Conservation (phyloP, 1,140 invertebrate species). For the Cecropterus lyciades region DNA sequence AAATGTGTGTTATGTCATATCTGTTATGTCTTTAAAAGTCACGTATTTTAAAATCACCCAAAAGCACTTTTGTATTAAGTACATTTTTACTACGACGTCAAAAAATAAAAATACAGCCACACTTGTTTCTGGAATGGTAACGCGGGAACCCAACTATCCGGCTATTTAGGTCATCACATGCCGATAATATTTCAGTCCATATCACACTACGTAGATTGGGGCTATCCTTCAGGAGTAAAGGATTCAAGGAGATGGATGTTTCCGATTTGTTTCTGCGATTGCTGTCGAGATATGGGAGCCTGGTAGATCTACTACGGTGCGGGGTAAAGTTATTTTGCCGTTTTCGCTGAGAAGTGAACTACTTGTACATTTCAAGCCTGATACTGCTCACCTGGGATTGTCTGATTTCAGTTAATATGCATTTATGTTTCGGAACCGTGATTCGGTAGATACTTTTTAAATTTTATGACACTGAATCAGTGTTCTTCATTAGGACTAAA, state of each 20-base stretch:
- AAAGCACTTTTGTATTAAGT: no score
- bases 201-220: slow-evolving; percentile 29
- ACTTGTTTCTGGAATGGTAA: no score
- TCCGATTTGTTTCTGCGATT: slow-evolving; percentile 31
- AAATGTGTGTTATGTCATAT: no score
- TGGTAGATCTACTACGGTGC: slow-evolving; percentile 27
- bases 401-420: not conserved
- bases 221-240: slow-evolving; percentile 36
- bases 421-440: no score
- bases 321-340: slow-evolving; percentile 13
- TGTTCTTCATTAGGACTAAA: no score
- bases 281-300: slow-evolving; percentile 30
- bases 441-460: no score
- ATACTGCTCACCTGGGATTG: not conserved
- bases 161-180: slow-evolving; percentile 15
- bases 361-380: not conserved
- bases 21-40: no score
- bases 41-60: no score
- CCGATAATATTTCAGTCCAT: slow-evolving; percentile 35
- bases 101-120: no score
- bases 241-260: slow-evolving; percentile 31
- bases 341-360: slow-evolving; percentile 7
- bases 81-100: no score
- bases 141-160: not conserved
- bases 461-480: no score